Percentiles rank a stretch among this genome's conserved stretches.
Conservation (phyloP, 2,797 vertebrate species). For the Ataeniobius toweri region DNA sequence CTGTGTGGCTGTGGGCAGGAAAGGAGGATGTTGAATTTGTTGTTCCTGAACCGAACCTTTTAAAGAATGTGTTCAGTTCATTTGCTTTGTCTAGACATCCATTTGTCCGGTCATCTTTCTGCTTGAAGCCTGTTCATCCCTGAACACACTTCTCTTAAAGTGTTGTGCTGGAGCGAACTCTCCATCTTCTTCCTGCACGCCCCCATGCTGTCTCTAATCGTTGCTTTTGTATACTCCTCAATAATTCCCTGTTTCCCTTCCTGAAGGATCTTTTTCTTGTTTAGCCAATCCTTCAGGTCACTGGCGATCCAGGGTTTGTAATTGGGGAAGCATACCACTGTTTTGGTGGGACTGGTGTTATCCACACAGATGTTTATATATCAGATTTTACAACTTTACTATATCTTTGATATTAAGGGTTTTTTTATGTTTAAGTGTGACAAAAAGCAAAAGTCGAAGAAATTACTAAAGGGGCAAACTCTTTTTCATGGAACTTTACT, state of each 20-base stretch:
- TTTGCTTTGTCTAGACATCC: neutral
- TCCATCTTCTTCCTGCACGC: neutral
- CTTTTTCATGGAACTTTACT: too few species aligned
- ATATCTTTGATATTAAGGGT: neutral
- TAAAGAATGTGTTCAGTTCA: neutral
- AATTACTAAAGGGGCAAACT: neutral
- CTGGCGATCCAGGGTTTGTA: neutral
- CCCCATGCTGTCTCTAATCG: neutral
- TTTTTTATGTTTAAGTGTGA: neutral
- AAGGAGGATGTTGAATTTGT: neutral
- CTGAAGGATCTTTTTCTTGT: neutral
- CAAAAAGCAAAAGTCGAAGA: neutral
- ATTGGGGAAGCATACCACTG: neutral
- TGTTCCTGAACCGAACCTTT: neutral
- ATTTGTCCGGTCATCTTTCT: neutral
- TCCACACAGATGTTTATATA: neutral
- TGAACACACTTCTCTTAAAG: neutral
- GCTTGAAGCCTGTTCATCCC: conserved; percentile 1
- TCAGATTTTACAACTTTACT: neutral
- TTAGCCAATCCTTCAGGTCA: neutral
- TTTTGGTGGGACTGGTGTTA: neutral
- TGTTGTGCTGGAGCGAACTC: neutral
- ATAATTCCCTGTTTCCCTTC: neutral
- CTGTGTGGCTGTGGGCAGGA: too few species aligned
- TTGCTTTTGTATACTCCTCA: neutral